Evolutionary conservation across 2,888 invertebrate genomes (phyloP).

Genomic region (Volucella inflata): DNA sequence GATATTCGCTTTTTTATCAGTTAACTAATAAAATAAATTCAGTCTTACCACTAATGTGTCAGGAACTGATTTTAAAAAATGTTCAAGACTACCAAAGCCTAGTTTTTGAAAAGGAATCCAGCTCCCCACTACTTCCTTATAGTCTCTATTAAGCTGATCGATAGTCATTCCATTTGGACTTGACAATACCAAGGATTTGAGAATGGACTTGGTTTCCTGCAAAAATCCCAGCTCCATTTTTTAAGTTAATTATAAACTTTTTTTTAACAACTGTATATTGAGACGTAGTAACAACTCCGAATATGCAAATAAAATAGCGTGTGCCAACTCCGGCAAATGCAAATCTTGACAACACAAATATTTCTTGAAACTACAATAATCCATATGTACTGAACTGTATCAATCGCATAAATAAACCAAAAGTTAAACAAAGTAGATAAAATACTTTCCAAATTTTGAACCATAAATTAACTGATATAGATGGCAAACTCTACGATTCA

Average conservation of each 20-base stretch:
- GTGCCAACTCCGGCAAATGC: too few relatives aligned
- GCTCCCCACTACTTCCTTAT: conserved; percentile 77
- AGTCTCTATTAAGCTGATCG: conserved; percentile 78
- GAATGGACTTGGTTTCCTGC: conserved; percentile 78
- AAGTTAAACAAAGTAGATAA: too few relatives aligned
- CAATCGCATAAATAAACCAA: too few relatives aligned
- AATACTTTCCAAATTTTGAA: too few relatives aligned
- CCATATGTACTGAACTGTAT: too few relatives aligned
- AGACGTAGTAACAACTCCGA: background rate
- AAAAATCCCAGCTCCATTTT: conserved; percentile 78
- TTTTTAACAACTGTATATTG: background rate
- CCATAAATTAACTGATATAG: too few relatives aligned
- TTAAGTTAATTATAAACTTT: background rate
- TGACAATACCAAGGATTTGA: conserved; percentile 80
- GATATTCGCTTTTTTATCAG: background rate
- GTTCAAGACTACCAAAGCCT: conserved; percentile 78
- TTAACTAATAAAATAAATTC: background rate
- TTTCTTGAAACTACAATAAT: too few relatives aligned
- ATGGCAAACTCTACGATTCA: too few relatives aligned
- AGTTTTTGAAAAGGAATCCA: conserved; percentile 77
- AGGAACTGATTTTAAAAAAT: conserved; percentile 79
- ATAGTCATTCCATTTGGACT: conserved; percentile 78
- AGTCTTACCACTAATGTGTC: conserved; percentile 79
- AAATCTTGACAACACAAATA: too few relatives aligned
- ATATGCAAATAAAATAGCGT: too few relatives aligned